Base-by-base conservation (phyloP, 2,113 vertebrate genomes). In the Sinocyclocheilus rhinocerous region DNA sequence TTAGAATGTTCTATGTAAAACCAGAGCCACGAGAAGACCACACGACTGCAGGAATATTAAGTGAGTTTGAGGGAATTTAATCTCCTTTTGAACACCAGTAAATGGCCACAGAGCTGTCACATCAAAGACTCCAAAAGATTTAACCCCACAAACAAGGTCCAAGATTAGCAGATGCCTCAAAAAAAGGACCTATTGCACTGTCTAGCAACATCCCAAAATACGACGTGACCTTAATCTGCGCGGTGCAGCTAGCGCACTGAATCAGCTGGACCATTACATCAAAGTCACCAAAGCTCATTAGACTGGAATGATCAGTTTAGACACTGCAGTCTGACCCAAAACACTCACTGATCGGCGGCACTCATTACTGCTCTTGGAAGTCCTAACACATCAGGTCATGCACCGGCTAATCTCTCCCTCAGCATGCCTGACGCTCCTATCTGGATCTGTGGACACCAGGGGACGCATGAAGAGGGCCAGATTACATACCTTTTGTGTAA, bases 401-500 rank as follows among this genome's bases (percentile, higher is more conserved):
- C 20, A 84, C 86, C 22, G 75, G 50, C 82, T 87, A 90, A 90
- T 89, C 87, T 88, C 84, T 87, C 84, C 82, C 33, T 69, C 65
- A 84, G 45, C 76, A n/a, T 76, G 85, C 69, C 84, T 77, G 50
- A 63, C 69, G 45, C 45, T 29, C 75, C 73, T 63, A 82, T 88
- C 86, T 77, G 84, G 76, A 85, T 65, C 76, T 39, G 61, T 77
- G 75, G 72, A 76, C 72, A 69, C 67, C 42, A 59, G 57, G 16
- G 59, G 81, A 57, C 16, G 36, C 45, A 33, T 57, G 82, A 83
- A 59, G 70, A 80, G 73, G 79, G 67, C 36, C 86, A 77, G 77
- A 89, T 89, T 87, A 88, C 67, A 79, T 77, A 75, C 59, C 83
- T 85, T 91, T 89, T 89, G 87, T 90, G 59, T 36, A 69, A 86